A percentile compares a stretch with the other conserved stretches of the same genome.
Conservation (phyloP, 2,113 vertebrate species). For the Malurus melanocephalus region DNA sequence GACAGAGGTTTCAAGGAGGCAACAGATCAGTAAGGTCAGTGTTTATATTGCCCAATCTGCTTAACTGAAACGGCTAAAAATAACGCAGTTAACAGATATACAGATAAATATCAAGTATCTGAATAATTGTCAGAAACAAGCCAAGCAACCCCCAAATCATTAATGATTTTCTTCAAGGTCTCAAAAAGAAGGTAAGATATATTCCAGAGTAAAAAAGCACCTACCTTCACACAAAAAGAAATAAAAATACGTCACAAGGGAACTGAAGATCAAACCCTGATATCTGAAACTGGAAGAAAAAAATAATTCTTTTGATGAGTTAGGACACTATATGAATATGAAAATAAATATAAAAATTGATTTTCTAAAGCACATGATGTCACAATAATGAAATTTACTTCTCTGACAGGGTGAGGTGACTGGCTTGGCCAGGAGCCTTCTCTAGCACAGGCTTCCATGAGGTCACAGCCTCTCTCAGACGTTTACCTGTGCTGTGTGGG, state of each 20-base stretch:
- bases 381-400: background rate
- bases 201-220: background rate
- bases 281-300: background rate
- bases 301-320: background rate
- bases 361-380: background rate
- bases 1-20: background rate
- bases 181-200: background rate
- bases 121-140: background rate
- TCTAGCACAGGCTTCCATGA: fast-evolving
- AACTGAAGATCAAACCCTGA: background rate
- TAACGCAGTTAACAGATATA: background rate
- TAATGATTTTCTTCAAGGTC: background rate
- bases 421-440: background rate
- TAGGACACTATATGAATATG: background rate
- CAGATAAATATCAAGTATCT: background rate
- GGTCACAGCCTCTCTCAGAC: background rate
- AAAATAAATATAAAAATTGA: background rate
- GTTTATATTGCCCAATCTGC: background rate
- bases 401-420: background rate
- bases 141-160: background rate
- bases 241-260: background rate
- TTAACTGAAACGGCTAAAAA: background rate
- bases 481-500: background rate
- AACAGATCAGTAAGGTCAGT: background rate
- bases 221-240: background rate